Conservation (phyloP, 2,888 invertebrate genomes). For the Platycheirus albimanus region DNA sequence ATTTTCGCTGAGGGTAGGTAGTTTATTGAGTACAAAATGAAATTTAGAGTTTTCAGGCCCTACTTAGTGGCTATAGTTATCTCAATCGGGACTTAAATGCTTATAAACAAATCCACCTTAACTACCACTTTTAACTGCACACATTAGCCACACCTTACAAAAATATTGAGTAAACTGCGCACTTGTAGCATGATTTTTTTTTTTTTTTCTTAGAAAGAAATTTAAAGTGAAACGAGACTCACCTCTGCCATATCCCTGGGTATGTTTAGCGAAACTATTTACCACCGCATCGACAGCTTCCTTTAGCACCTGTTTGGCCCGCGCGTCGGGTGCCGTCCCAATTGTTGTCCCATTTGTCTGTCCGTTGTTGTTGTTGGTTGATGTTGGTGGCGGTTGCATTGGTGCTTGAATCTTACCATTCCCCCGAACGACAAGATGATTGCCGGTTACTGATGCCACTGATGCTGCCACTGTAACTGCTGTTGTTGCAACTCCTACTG, state of each 20-base stretch:
- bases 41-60: no score
- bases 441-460: conserved; percentile 71
- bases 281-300: conserved; percentile 90
- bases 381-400: conserved; percentile 75
- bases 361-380: conserved; percentile 53
- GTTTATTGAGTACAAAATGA: no score
- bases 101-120: neutral
- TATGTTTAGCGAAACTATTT: conserved; percentile 89
- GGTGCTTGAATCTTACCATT: conserved; percentile 76
- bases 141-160: neutral
- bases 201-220: conserved; percentile 27
- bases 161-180: neutral
- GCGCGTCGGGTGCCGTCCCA: conserved; percentile 83
- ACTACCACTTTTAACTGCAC: neutral
- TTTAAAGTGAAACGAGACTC: conserved; percentile 76
- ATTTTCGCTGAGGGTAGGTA: no score
- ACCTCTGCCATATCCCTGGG: conserved; percentile 88
- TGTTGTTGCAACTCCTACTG: conserved; percentile 58
- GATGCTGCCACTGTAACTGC: conserved; percentile 67
- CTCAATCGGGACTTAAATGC: no score
- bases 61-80: no score
- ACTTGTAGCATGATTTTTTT: neutral
- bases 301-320: conserved; percentile 85
- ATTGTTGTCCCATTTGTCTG: conserved; percentile 69
- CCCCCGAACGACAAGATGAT: conserved; percentile 74